Percentiles rank a stretch among this genome's conserved stretches.
phyloP scores from a whole-genome alignment of 2,113 vertebrate genomes.

The Ia io region DNA sequence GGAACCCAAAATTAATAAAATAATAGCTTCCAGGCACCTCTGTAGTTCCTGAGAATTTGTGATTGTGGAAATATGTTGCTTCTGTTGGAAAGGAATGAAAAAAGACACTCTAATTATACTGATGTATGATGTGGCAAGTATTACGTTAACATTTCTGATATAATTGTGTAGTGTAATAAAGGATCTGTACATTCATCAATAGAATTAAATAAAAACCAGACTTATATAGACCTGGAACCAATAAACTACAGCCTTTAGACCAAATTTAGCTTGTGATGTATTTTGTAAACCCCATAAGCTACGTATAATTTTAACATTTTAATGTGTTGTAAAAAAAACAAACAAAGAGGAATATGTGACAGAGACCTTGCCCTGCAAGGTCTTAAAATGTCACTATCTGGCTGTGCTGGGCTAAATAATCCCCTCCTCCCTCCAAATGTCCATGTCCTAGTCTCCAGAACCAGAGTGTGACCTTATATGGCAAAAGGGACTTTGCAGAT shows the following conservation, averaged over 20 bases:
- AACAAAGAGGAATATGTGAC: background rate
- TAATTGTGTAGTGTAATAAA: background rate
- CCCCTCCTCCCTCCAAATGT: background rate
- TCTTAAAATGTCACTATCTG: background rate
- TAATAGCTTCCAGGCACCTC: background rate
- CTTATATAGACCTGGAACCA: background rate
- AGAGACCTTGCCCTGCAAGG: background rate
- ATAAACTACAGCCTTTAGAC: background rate
- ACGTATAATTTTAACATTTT: background rate
- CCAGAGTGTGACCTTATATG: background rate
- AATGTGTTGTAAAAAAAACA: background rate
- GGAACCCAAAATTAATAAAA: background rate
- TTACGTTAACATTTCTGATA: background rate
- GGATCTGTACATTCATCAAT: background rate
- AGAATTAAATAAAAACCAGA: background rate
- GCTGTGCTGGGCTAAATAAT: background rate
- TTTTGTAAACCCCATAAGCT: background rate
- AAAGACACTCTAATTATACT: background rate
- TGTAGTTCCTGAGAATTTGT: background rate
- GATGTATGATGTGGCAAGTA: background rate
- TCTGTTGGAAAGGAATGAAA: background rate
- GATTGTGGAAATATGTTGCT: background rate
- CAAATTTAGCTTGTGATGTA: background rate
- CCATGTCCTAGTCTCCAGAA: background rate
- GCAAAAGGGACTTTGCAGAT: background rate